Evolutionary conservation across 1,140 invertebrate species (phyloP).

Genomic region (Centruroides sculpturatus): DNA sequence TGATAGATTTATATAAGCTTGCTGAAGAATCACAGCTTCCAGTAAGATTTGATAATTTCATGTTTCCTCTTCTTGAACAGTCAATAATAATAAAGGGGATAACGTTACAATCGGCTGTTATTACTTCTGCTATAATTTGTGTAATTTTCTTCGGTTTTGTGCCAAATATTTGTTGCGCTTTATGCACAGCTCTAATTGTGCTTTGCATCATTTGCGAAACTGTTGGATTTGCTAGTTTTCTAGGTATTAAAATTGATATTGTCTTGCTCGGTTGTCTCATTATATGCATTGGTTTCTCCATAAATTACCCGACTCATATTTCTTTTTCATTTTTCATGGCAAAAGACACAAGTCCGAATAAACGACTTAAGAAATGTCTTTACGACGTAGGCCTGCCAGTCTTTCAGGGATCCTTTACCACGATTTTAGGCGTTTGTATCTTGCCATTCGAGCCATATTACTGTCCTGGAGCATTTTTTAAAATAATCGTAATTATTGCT

Average conservation of each 20-base stretch:
- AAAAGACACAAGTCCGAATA: constrained; percentile 26
- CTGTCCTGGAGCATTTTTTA: constrained; percentile 93
- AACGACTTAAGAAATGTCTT: constrained; percentile 66
- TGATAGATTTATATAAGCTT: constrained; percentile 56
- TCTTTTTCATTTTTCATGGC: constrained; percentile 91
- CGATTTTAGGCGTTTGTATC: constrained; percentile 74
- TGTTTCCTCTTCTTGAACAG: constrained; percentile 87
- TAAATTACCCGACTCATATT: constrained; percentile 39
- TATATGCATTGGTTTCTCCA: constrained; percentile 95
- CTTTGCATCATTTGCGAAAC: constrained; percentile 90
- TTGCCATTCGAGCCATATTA: constrained; percentile 79
- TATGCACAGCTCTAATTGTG: constrained; percentile 89
- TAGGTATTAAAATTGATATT: constrained; percentile 85
- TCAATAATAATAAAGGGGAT: constrained; percentile 82
- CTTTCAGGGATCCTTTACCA: constrained; percentile 83
- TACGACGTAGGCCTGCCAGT: constrained; percentile 83
- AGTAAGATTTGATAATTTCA: constrained; percentile 80
- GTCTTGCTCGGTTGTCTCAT: constrained; percentile 98
- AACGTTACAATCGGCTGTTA: constrained; percentile 78
- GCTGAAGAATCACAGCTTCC: constrained; percentile 61
- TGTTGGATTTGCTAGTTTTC: constrained; percentile 86
- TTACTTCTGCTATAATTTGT: constrained; percentile 85
- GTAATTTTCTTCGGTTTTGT: constrained; percentile 45
- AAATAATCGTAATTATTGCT: constrained; percentile 82
- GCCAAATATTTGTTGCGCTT: constrained; percentile 75